phyloP scores from a whole-genome alignment of 2,888 invertebrate species.

The Napeogenes inachia region DNA sequence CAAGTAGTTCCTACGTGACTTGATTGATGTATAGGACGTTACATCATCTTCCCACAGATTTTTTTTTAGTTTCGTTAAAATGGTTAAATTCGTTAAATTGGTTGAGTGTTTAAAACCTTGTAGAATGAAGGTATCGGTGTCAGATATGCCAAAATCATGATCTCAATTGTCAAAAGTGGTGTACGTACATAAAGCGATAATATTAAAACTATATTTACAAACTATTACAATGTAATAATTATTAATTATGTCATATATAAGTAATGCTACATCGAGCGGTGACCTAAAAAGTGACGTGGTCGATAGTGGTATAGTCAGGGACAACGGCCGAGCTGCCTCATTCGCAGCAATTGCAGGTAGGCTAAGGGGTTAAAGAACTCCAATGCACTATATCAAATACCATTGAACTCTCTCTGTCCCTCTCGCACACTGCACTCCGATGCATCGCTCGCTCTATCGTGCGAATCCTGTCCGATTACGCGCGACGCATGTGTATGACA shows the following conservation, averaged over 20 bases:
- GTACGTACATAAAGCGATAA: no score
- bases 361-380: constrained; percentile 78
- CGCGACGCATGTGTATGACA: constrained; percentile 71
- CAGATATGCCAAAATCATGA: no score
- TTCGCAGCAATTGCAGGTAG: constrained; percentile 76
- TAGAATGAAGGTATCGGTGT: no score
- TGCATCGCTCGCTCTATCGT: constrained; percentile 64
- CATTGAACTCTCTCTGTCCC: constrained; percentile 72
- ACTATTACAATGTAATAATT: constrained; percentile 6
- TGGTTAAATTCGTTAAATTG: no score
- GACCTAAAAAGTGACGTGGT: constrained; percentile 74
- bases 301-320: constrained; percentile 70
- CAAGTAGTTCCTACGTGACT: constrained; percentile 59
- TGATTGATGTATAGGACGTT: constrained; percentile 59
- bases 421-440: constrained; percentile 60
- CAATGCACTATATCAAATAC: constrained; percentile 77
- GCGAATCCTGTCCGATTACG: constrained; percentile 75
- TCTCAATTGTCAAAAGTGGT: no score
- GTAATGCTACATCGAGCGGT: constrained; percentile 53
- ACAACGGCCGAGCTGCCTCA: constrained; percentile 76
- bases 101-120: no score
- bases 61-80: no score
- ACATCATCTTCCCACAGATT: constrained; percentile 44
- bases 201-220: no score
- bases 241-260: constrained; percentile 40